Evolutionary conservation across 1,140 invertebrate genomes (phyloP).

Genomic region (Danaus melanippus): DNA sequence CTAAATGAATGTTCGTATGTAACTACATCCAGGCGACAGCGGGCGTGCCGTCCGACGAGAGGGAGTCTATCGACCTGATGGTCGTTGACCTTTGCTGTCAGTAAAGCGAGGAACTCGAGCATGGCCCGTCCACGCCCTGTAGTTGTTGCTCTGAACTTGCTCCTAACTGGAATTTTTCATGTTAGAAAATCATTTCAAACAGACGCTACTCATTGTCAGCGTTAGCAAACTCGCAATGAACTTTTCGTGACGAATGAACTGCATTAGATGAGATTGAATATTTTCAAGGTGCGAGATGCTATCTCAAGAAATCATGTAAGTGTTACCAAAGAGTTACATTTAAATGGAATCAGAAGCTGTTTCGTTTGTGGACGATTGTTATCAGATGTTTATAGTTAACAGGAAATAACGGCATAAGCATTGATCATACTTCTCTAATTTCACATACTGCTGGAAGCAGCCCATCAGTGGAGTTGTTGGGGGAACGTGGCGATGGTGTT

Average conservation of each 20-base stretch:
- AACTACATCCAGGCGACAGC: conserved; percentile 61
- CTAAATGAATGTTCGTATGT: conserved; percentile 8
- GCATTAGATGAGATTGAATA: no score
- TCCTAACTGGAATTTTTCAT: conserved; percentile 35
- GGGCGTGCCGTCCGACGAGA: conserved; percentile 53
- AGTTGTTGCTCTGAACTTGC: conserved; percentile 48
- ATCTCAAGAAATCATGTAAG: no score
- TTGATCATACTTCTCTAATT: conserved; percentile 75
- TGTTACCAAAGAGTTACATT: no score
- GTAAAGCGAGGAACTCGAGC: conserved; percentile 62
- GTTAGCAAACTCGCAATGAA: no score
- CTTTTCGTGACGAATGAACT: no score
- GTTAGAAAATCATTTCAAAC: background rate
- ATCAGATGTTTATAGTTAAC: no score
- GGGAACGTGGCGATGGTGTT: conserved; percentile 81
- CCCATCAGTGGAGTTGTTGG: conserved; percentile 82
- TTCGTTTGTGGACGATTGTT: no score
- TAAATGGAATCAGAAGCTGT: no score
- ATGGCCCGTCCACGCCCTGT: conserved; percentile 60
- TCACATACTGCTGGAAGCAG: conserved; percentile 81
- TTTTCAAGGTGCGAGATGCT: no score
- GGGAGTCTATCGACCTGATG: conserved; percentile 50
- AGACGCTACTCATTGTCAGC: no score
- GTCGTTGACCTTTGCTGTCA: conserved; percentile 51
- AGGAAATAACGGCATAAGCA: background rate